A percentile compares a stretch with the other conserved stretches of the same genome.
Evolutionary conservation across 2,797 vertebrate genomes (phyloP).

Genomic region (Phoeniculus purpureus): DNA sequence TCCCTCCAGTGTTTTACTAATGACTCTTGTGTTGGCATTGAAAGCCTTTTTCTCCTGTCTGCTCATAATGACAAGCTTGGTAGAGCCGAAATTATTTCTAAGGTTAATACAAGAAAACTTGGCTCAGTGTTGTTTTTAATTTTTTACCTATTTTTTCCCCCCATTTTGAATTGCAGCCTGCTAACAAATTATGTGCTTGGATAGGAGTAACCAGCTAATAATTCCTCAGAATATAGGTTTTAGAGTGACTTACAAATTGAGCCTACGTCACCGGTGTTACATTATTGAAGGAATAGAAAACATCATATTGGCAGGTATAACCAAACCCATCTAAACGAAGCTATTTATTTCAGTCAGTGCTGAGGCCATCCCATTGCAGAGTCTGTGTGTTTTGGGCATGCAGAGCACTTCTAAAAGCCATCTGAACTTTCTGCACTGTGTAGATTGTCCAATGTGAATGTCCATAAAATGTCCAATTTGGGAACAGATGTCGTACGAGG

Average conservation of each 20-base stretch:
- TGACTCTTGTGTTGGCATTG: neutral
- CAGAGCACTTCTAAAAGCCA: neutral
- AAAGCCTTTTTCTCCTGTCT: neutral
- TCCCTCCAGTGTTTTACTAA: neutral
- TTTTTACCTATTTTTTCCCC: accelerated
- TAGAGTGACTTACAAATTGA: neutral
- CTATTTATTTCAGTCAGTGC: neutral
- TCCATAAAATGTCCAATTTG: too few species aligned
- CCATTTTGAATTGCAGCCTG: neutral
- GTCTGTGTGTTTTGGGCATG: neutral
- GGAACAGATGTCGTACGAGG: too few species aligned
- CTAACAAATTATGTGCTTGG: neutral
- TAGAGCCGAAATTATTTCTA: neutral
- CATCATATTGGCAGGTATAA: neutral
- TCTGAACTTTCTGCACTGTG: neutral
- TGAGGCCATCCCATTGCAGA: neutral
- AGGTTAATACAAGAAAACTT: neutral
- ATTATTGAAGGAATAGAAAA: neutral
- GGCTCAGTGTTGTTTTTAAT: neutral
- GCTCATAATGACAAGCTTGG: neutral
- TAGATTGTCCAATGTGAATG: neutral
- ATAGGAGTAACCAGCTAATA: neutral
- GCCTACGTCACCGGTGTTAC: neutral
- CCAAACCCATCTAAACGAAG: neutral
- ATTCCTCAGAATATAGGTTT: neutral